These are phyloP conservation scores for Glomeris maerens DNA, from an alignment of 1,140 invertebrate genomes.

Conservation along the genomic window DNA sequence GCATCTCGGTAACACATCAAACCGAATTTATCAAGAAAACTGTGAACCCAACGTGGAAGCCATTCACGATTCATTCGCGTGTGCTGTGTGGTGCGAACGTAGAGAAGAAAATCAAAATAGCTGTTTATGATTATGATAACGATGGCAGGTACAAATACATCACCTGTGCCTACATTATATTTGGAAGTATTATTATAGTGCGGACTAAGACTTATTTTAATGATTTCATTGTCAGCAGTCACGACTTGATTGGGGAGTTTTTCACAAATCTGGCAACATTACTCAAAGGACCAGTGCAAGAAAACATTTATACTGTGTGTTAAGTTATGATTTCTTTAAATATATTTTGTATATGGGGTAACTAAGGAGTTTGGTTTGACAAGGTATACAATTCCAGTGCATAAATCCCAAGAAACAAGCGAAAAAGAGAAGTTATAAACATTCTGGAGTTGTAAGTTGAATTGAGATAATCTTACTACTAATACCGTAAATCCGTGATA, in stretches of 20 bases:
- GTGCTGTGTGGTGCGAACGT: conserved; percentile 44
- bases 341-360: not conserved
- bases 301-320: conserved; percentile 24
- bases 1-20: conserved; percentile 37
- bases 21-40: conserved; percentile 32
- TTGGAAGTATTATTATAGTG: too few species aligned
- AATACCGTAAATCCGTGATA: not conserved
- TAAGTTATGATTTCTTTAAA: not conserved
- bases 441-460: conserved; percentile 28
- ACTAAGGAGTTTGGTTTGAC: not conserved
- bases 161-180: too few species aligned
- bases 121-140: conserved; percentile 3
- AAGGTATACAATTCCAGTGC: conserved; percentile 19
- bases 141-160: conserved; percentile 10
- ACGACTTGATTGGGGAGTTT: conserved; percentile 37
- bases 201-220: conserved; percentile 38
- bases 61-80: conserved; percentile 38
- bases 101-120: conserved; percentile 22
- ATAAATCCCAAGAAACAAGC: conserved; percentile 35
- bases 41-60: conserved; percentile 7
- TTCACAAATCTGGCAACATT: conserved; percentile 29
- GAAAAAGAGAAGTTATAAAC: conserved; percentile 35
- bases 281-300: conserved; percentile 21
- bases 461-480: not conserved
- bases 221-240: conserved; percentile 21